Percentiles rank a stretch among this genome's conserved stretches.
These are phyloP conservation scores for Macrotus californicus DNA, from an alignment of 2,113 vertebrate genomes.

Conservation along the genomic window DNA sequence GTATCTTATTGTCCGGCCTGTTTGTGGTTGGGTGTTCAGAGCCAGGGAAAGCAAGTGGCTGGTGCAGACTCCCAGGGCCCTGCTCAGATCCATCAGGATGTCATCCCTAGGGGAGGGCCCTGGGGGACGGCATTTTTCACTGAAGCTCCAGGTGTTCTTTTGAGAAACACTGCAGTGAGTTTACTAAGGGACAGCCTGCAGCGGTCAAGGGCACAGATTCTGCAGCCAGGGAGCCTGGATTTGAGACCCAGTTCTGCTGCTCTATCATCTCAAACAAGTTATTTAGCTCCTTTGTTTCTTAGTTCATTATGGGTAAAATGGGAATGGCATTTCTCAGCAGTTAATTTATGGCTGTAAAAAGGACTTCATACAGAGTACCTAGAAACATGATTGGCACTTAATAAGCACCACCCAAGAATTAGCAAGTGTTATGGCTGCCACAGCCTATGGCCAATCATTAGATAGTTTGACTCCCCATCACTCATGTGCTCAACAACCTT, in stretches of 20 bases:
- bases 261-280: background rate
- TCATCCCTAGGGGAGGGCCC: too few species aligned
- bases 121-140: background rate
- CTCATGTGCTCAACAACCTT: background rate
- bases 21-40: background rate
- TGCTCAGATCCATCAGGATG: background rate
- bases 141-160: background rate
- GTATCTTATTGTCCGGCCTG: background rate
- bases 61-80: background rate
- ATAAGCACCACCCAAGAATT: accelerated
- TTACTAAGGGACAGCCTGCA: accelerated
- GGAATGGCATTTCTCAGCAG: background rate
- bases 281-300: background rate
- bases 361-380: background rate
- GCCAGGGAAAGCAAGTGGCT: background rate
- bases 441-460: background rate
- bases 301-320: background rate
- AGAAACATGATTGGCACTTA: background rate
- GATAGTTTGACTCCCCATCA: background rate
- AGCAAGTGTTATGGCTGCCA: background rate
- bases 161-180: background rate
- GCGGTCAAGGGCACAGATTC: background rate
- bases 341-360: background rate
- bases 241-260: background rate
- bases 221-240: background rate